Evolutionary conservation across 30 jellyfish, hydroid and myxozoan genomes (phyloP).

Genomic region (Hydra vulgaris): DNA sequence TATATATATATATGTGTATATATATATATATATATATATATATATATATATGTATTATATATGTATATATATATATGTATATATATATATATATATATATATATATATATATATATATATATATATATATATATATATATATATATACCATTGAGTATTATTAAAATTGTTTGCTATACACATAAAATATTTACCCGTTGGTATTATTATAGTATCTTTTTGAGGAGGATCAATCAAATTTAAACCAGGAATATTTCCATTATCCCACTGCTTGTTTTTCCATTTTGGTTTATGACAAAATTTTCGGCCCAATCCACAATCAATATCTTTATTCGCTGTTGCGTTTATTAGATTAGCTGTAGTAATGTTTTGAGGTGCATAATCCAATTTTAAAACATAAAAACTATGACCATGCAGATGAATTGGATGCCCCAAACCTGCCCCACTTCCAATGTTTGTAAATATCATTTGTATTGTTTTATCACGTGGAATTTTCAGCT

Average conservation of each 20-base stretch:
- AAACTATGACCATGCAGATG: slow-evolving; percentile 93
- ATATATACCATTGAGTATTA: no score
- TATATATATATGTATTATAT: no score
- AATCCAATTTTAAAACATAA: slow-evolving; percentile 64
- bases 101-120: no score
- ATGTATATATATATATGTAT: no score
- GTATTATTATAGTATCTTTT: slow-evolving; percentile 75
- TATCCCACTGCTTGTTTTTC: slow-evolving; percentile 41
- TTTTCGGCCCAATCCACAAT: slow-evolving; percentile 66
- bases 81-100: no score
- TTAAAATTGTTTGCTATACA: no score
- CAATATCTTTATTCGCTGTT: slow-evolving; percentile 32
- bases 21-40: no score
- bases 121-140: no score
- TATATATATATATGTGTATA: no score
- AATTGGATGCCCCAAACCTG: slow-evolving; percentile 87
- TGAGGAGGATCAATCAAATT: slow-evolving; percentile 68
- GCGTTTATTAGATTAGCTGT: slow-evolving; percentile 55
- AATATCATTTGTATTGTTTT: slow-evolving; percentile 80
- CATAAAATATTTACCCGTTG: slow-evolving; percentile 34
- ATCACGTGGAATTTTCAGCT: slow-evolving; percentile 50
- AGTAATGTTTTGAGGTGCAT: slow-evolving; percentile 52
- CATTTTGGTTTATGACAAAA: slow-evolving; percentile 73
- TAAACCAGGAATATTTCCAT: slow-evolving; percentile 72
- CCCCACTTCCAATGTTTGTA: slow-evolving; percentile 73